Evolutionary conservation across 2,888 invertebrate species (phyloP).

Genomic region (Pseudeuparius sepicola): DNA sequence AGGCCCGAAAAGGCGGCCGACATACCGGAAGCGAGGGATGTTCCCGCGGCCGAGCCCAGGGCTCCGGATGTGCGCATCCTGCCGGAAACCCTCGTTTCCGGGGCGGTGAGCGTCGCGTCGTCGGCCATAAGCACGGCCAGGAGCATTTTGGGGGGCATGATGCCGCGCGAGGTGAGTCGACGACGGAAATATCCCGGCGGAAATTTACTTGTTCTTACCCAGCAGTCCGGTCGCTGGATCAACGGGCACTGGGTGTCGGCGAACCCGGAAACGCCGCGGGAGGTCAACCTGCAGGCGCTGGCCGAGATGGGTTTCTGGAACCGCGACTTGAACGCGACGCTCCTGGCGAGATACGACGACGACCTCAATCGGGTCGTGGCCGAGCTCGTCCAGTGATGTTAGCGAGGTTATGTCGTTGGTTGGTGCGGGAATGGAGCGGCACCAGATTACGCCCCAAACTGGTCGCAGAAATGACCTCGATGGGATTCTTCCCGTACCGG

Average conservation of each 20-base stretch:
- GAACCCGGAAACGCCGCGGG: slow-evolving; percentile 30
- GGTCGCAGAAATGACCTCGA: too few species aligned
- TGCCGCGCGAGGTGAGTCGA: slow-evolving; percentile 30
- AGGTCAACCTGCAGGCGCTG: slow-evolving; percentile 33
- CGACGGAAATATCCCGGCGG: too few species aligned
- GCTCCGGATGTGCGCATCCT: slow-evolving; percentile 32
- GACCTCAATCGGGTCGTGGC: slow-evolving; percentile 37
- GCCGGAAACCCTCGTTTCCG: slow-evolving; percentile 37
- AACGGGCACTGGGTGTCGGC: slow-evolving; percentile 34
- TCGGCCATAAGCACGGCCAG: slow-evolving; percentile 39
- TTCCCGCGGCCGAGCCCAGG: too few species aligned
- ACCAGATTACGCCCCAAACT: too few species aligned
- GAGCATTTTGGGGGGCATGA: slow-evolving; percentile 38
- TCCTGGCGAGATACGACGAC: slow-evolving; percentile 37
- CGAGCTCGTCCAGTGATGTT: slow-evolving; percentile 35
- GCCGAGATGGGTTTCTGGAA: slow-evolving; percentile 41
- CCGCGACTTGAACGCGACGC: slow-evolving; percentile 36
- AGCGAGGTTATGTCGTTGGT: too few species aligned
- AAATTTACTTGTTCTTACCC: too few species aligned
- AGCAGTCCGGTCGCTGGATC: slow-evolving; percentile 31
- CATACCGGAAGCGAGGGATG: too few species aligned
- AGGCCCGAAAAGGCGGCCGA: too few species aligned
- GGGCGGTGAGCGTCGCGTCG: slow-evolving; percentile 39
- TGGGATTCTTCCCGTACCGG: too few species aligned
- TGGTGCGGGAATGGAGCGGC: too few species aligned